Evolutionary conservation across 2,797 vertebrate genomes (phyloP), one percentile per base, ranked within the genome.

Genomic region (Argyrosomus regius): DNA sequence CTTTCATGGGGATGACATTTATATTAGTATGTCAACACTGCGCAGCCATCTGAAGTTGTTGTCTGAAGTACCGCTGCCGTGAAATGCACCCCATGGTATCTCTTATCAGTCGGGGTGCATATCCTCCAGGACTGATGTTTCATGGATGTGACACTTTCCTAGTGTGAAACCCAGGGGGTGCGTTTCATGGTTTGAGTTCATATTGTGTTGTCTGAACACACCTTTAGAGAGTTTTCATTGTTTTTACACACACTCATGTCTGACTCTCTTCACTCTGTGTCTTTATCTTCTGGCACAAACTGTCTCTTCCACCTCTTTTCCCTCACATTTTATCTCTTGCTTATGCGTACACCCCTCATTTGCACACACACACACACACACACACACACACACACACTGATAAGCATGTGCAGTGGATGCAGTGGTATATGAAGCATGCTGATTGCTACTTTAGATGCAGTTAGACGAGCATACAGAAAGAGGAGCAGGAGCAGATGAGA

Each of bases 401-500:
- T 67, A 77, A 75, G 58, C 1, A 41, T 59, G 39, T 65, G 50
- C 20, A 39, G 35, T 35, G 39, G 45, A 80, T 52, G 41, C 43
- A 35, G 60, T 16, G 77, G 35, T 72, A 78, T 78, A n/a, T 80
- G 80, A 85, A 64, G 66, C 76, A 73, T 81, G 80, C 86, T 90
- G 82, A 88, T 88, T 77, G 73, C 80, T 73, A 61, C 76, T 87
- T 88, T 48, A 58, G 80, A 82, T 84, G 77, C 77, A 84, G 65
- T 77, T 80, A 59, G 72, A 72, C 39, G 17, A 80, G 65, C 72
- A 62, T 62, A 45, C 76, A 63, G 76, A 77, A 69, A 63, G 56
- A 79, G 56, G 59, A 78, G 70, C 63, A 17, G 48, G 61, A 81
- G 66, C 75, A 85, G 77, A 83, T 75, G 78, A 88, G 80, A 84